Conservation (phyloP, 2,797 vertebrate genomes). For the Sphenodon punctatus region DNA sequence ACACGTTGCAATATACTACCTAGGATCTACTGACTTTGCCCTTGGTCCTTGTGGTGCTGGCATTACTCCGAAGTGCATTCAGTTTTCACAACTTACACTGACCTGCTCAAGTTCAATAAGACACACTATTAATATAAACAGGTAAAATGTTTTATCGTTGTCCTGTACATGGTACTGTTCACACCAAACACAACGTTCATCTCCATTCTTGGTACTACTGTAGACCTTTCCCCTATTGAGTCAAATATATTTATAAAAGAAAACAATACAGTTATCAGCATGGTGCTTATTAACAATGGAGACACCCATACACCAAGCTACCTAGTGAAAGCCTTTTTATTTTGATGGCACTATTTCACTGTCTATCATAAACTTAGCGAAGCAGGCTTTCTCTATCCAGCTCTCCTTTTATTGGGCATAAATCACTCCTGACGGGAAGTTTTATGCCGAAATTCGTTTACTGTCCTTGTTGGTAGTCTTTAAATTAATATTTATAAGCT, state of each 20-base stretch:
- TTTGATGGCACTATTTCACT: constrained; percentile 74
- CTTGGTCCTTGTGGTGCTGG: neutral
- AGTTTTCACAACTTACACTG: neutral
- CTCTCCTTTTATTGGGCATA: constrained; percentile 79
- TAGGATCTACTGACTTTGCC: neutral
- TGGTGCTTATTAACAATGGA: constrained; percentile 40
- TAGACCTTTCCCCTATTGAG: constrained; percentile 37
- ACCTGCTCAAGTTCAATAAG: neutral
- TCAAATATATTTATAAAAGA: constrained; percentile 38
- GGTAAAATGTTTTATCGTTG: constrained; percentile 36
- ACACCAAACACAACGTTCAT: constrained; percentile 38
- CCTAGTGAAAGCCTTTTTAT: constrained; percentile 70
- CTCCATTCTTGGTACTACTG: neutral
- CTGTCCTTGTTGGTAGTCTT: constrained; percentile 85
- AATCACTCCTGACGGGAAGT: constrained; percentile 80
- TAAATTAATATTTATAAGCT: constrained; percentile 88
- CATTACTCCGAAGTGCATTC: neutral
- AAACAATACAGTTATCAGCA: constrained; percentile 8
- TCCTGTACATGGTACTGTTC: neutral
- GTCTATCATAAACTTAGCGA: constrained; percentile 80
- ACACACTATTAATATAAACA: neutral
- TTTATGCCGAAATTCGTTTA: constrained; percentile 83
- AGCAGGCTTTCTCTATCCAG: constrained; percentile 76
- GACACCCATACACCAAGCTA: constrained; percentile 16
- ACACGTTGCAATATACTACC: accelerated